Evolutionary conservation across 2,797 vertebrate species (phyloP).

Genomic region (Gymnopithys bicolor): DNA sequence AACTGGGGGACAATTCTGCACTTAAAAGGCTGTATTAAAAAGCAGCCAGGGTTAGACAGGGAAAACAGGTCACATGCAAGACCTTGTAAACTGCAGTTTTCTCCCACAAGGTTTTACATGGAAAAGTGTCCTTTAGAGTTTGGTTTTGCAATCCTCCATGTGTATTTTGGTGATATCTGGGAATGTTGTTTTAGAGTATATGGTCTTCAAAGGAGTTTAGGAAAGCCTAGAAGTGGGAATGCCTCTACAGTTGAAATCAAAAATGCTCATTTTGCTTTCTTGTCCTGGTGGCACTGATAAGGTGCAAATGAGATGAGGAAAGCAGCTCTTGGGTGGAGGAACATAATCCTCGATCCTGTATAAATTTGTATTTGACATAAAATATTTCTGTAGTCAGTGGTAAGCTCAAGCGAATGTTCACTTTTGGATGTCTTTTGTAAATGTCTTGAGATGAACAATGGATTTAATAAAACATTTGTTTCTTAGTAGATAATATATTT

Average conservation of each 20-base stretch:
- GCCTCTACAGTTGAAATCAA: not conserved
- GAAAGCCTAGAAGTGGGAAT: not conserved
- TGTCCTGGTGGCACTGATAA: not conserved
- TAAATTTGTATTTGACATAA: not conserved
- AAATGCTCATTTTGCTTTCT: not conserved
- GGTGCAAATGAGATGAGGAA: not conserved
- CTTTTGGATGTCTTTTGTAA: not conserved
- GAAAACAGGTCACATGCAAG: not conserved
- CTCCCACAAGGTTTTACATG: not conserved
- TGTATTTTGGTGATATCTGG: not conserved
- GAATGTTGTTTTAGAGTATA: not conserved
- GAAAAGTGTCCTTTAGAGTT: not conserved
- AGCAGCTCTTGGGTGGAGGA: not conserved
- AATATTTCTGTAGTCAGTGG: not conserved
- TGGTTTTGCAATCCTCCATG: not conserved
- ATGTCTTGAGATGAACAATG: not conserved
- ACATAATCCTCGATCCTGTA: not conserved
- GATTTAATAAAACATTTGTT: not conserved
- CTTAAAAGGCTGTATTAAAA: not conserved
- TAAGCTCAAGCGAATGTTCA: not conserved
- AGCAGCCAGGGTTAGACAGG: not conserved
- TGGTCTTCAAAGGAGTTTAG: not conserved
- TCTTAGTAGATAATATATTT: not conserved
- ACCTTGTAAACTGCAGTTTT: not conserved
- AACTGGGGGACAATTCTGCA: not conserved